These are phyloP conservation scores for Antheraea assamensis DNA, from an alignment of 2,888 invertebrate species.

Conservation along the genomic window DNA sequence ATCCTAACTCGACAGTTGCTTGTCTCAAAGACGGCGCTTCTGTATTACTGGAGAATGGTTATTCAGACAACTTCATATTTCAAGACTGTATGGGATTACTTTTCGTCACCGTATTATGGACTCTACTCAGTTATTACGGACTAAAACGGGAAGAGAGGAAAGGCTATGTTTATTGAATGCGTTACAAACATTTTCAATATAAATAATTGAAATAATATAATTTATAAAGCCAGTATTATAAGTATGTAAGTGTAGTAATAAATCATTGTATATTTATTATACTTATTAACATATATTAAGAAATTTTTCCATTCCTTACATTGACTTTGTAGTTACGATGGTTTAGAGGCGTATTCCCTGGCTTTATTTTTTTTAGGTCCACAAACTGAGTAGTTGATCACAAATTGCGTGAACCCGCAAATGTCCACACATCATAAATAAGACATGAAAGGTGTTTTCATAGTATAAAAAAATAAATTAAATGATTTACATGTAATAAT, in stretches of 20 bases:
- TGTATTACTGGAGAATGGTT: slow-evolving; percentile 64
- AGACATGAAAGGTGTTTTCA: too few species aligned
- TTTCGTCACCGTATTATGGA: slow-evolving; percentile 58
- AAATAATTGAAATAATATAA: not conserved
- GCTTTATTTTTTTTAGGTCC: too few species aligned
- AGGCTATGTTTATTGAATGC: slow-evolving; percentile 65
- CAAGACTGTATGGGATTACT: slow-evolving; percentile 60
- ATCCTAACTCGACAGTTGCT: slow-evolving; percentile 50
- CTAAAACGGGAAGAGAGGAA: slow-evolving; percentile 67
- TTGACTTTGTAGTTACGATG: not conserved
- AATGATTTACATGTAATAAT: too few species aligned
- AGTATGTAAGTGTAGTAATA: not conserved
- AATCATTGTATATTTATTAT: not conserved
- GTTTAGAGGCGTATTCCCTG: too few species aligned
- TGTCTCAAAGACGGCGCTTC: slow-evolving; percentile 61
- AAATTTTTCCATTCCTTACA: not conserved
- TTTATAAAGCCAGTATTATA: not conserved
- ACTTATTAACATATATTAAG: not conserved
- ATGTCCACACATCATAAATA: too few species aligned
- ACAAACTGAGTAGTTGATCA: too few species aligned
- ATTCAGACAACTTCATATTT: slow-evolving; percentile 54
- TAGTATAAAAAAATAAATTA: too few species aligned
- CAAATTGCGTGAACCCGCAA: too few species aligned
- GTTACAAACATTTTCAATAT: not conserved
- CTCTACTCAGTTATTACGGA: slow-evolving; percentile 61